Percentiles rank a stretch among this genome's conserved stretches.
These are phyloP conservation scores for Ectemnius continuus DNA, from an alignment of 2,888 invertebrate species.

Conservation along the genomic window DNA sequence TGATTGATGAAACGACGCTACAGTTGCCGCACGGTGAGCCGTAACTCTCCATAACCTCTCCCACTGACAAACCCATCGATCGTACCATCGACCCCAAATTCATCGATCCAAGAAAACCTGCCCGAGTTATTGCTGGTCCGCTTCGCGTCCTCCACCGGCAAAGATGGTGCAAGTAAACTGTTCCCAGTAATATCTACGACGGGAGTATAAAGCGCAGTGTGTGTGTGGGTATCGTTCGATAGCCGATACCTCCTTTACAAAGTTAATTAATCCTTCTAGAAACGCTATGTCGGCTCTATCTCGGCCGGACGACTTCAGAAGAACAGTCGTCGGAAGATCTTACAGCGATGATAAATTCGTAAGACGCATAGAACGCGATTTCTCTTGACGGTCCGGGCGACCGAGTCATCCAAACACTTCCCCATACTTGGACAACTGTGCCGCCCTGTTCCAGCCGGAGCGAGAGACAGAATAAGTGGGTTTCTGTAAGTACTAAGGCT, in stretches of 20 bases:
- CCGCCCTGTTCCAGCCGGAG: slow-evolving; percentile 16
- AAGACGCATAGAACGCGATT: neutral
- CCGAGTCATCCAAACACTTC: slow-evolving; percentile 69
- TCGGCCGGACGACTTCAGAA: neutral
- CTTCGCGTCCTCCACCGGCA: neutral
- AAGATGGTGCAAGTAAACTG: slow-evolving; percentile 5
- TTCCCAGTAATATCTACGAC: slow-evolving; percentile 2
- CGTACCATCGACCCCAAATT: too few relatives aligned
- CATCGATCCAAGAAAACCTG: too few relatives aligned
- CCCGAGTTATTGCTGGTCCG: too few relatives aligned
- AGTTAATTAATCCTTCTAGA: neutral
- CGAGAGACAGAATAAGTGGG: neutral
- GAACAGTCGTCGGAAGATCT: neutral
- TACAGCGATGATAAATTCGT: neutral
- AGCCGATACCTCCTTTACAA: neutral
- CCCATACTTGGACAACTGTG: slow-evolving; percentile 70
- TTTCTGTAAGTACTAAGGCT: neutral
- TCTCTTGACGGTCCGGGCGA: slow-evolving; percentile 8
- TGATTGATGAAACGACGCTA: too few relatives aligned
- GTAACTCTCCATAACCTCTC: too few relatives aligned
- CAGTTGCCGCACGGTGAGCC: too few relatives aligned
- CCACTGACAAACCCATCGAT: too few relatives aligned
- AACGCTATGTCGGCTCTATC: neutral
- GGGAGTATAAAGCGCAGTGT: slow-evolving; percentile 6
- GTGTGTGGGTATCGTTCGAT: neutral